phyloP scores from a whole-genome alignment of 37 sponge, comb jelly and placozoan species.

The Theonella swinhoei region DNA sequence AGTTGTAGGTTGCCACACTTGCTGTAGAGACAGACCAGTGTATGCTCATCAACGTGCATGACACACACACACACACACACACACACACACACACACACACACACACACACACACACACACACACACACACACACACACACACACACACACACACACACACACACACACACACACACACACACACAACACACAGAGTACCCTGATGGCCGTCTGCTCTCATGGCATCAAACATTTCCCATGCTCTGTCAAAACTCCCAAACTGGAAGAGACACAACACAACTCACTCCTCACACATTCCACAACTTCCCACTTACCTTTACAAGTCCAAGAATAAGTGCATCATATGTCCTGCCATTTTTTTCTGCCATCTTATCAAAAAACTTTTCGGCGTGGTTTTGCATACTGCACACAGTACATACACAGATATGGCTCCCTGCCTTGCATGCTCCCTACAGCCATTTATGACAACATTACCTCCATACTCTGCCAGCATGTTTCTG shows the following conservation, averaged over 20 bases:
- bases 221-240: constrained; percentile 46
- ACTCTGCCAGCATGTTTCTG: no score
- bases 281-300: neutral
- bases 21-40: neutral
- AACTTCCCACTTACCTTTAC: constrained; percentile 47
- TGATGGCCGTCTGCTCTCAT: constrained; percentile 44
- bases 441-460: neutral
- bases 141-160: no score
- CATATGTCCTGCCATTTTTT: constrained; percentile 74
- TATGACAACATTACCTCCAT: no score
- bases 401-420: constrained; percentile 9
- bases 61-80: no score
- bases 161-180: no score
- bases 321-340: constrained; percentile 70
- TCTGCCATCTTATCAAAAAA: constrained; percentile 57
- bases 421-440: neutral
- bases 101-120: no score
- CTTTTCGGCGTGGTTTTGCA: constrained; percentile 50
- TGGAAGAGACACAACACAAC: neutral
- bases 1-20: constrained; percentile 26
- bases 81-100: no score
- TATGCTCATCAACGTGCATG: no score
- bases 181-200: no score
- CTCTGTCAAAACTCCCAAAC: constrained; percentile 43
- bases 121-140: no score